These are phyloP conservation scores for Lydus trimaculatus DNA, from an alignment of 2,888 invertebrate genomes.

Conservation along the genomic window DNA sequence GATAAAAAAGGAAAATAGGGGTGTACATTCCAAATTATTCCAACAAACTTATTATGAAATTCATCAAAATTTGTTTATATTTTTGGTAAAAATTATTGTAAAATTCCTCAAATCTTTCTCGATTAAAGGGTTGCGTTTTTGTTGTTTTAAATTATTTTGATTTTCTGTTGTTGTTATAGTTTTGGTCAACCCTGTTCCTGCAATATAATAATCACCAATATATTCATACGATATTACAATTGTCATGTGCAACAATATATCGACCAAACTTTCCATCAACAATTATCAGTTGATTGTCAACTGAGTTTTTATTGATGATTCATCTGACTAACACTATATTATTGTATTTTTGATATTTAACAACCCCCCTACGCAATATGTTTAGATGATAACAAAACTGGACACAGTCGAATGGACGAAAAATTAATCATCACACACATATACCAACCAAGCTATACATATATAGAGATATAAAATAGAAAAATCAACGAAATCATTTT, in stretches of 20 bases:
- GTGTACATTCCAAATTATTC: conserved; percentile 39
- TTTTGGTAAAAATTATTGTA: background rate
- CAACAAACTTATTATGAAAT: background rate
- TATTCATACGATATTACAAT: conserved; percentile 53
- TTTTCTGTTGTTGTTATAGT: conserved; percentile 14
- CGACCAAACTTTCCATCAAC: conserved; percentile 43
- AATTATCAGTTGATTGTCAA: conserved; percentile 33
- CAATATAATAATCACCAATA: conserved; percentile 42
- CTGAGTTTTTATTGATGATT: conserved; percentile 27
- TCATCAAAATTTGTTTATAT: background rate
- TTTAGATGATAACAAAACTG: conserved; percentile 42
- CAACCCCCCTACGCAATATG: conserved; percentile 56
- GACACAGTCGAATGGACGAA: conserved; percentile 35
- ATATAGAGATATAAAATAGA: background rate
- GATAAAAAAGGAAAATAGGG: conserved; percentile 37
- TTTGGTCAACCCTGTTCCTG: conserved; percentile 24
- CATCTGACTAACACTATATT: conserved; percentile 45
- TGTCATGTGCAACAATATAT: conserved; percentile 49
- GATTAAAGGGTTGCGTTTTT: background rate
- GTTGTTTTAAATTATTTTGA: background rate
- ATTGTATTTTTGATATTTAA: conserved; percentile 57
- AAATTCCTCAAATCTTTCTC: background rate
- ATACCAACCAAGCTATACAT: too few relatives aligned
- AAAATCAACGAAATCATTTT: background rate
- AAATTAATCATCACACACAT: conserved; percentile 22